A percentile compares a stretch with the other conserved stretches of the same genome.
phyloP scores from a whole-genome alignment of 2,113 vertebrate species.

The Dasypus novemcinctus region DNA sequence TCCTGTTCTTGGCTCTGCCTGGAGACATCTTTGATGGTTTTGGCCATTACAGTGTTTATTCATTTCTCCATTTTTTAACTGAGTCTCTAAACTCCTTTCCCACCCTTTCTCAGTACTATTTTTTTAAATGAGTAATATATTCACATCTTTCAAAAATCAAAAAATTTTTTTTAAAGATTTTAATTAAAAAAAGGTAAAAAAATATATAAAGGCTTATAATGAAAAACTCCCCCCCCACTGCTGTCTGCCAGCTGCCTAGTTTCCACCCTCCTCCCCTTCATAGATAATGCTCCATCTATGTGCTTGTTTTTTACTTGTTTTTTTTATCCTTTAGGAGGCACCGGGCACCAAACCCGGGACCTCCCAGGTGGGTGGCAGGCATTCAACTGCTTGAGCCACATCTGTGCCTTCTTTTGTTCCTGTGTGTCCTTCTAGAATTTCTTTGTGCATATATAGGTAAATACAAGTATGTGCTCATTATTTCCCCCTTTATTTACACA shows the following conservation, averaged over 20 bases:
- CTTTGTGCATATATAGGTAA: neutral
- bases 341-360: no score
- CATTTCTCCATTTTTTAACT: neutral
- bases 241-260: neutral
- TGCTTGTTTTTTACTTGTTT: no score
- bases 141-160: neutral
- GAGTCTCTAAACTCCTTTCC: neutral
- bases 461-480: neutral
- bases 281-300: neutral
- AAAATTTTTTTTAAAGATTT: no score
- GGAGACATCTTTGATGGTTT: constrained; percentile 24
- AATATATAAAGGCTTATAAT: neutral
- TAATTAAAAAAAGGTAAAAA: no score
- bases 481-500: neutral
- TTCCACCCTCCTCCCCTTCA: neutral
- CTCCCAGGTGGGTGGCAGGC: no score
- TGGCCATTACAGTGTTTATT: neutral
- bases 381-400: no score
- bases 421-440: constrained; percentile 19
- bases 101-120: neutral
- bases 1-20: constrained; percentile 30
- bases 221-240: neutral
- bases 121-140: neutral
- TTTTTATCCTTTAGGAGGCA: no score
- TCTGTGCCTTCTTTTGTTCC: neutral